Base-by-base conservation (phyloP, 1,140 invertebrate genomes). In the Varroa destructor region DNA sequence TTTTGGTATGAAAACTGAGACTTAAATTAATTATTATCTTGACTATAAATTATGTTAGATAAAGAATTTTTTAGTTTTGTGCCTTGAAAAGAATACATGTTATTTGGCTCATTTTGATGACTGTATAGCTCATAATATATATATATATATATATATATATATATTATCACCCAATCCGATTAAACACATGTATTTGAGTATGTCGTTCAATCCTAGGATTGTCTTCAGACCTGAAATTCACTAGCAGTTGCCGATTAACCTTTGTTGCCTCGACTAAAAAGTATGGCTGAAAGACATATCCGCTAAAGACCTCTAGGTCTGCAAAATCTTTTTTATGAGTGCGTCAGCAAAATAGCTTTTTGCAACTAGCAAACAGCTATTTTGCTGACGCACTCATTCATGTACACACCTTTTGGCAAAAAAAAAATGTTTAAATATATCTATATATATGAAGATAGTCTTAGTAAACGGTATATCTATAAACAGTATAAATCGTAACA, bases 351-450 rank as follows among this genome's bases (percentile, higher is more conserved):
- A 25, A 25, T 25, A 25, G 46, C 14, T 67, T 1, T 67, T 67
- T 40, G 61, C 25, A 67, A 67, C 61, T 67, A 40, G 61, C 61
- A 12, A 67, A 67, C 40, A 43, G 61, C 61, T 67, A 67, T 67
- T 46, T 36, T 14, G 61, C 61, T 8, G 61, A 67, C 8, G 46
- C 40, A n/a, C 61, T 67, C 12, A 43, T 37, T 1, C 61, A 67
- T 12, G 61, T 37, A 58, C 25, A 42, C 40, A 51, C 57, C 25
- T 3, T 58, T 58, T 56, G 10, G 10, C 55, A 56, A 12, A n/a
- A n/a, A 58, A 5, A 3, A 12, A 58, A 58, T 25, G 25, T 25
- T 25, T 25, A 3, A 58, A 58, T 58, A 58, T 67, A n/a, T 4
- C 46, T 67, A 12, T 40, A 12, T 1, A 46, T 12, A 25, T 67